Evolutionary conservation across 2,888 invertebrate species (phyloP), one percentile per base, ranked within the genome.

Genomic region (Meiosimyza decipiens): DNA sequence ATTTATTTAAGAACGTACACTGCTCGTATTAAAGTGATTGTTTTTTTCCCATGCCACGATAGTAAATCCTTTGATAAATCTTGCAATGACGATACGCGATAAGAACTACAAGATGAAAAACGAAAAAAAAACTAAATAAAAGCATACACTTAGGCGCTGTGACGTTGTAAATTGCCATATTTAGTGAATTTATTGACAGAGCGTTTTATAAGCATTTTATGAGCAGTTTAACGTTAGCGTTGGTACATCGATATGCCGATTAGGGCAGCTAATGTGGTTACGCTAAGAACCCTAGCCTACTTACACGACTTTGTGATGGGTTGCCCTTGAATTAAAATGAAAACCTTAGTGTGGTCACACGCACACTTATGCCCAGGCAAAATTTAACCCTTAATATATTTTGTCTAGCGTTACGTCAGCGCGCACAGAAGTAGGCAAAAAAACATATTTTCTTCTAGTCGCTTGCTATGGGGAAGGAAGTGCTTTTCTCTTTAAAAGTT

Each of bases 121-220:
- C 22, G 22, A 22, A 22, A 22, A 22, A 22, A 22, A 50, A 62
- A 28, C 28, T 28, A 60, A 69, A 60, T 59, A 33, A 69, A 62
- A 33, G 50, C 33, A 59, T 49, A 59, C 28, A 16, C 18, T 47
- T 13, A 64, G 40, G 50, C 22, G 50, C 28, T 28, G 6, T n/a
- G 28, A 33, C 16, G 33, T 47, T 33, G 51, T 69, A 68, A 68
- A 68, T 68, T 59, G 57, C 12, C 16, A 28, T 28, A 51, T 16
- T 60, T 51, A 60, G 40, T 13, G 67, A 55, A 54, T 60, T 70
- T 84, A 84, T 84, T 83, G 82, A 80, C 82, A 80, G 79, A 80
- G 77, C 81, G 81, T 80, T 78, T 80, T 80, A 82, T 80, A 82
- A 78, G 77, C 81, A 72, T 78, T 80, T 80, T 79, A 79, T 80